A percentile compares a stretch with the other conserved stretches of the same genome.
Conservation (phyloP, 2,797 vertebrate species). For the Spinus pinus region DNA sequence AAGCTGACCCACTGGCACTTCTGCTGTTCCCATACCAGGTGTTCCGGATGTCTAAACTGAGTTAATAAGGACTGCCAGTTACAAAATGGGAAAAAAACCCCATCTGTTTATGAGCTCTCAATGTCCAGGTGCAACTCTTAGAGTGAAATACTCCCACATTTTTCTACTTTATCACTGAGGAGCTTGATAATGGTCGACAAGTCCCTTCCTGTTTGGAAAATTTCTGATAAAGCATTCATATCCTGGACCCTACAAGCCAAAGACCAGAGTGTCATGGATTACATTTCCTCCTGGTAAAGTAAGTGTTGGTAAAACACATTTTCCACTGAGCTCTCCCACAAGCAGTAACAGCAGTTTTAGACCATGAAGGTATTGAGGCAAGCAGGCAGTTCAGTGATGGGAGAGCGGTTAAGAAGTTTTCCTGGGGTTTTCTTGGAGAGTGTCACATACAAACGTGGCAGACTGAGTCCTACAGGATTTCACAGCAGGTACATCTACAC, state of each 20-base stretch:
- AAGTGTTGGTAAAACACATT: background rate
- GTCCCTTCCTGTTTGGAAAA: slow-evolving; percentile 53
- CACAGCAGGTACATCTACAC: background rate
- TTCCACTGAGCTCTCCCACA: background rate
- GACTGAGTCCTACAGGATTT: background rate
- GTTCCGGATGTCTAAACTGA: background rate
- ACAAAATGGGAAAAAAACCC: background rate
- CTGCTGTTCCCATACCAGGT: background rate
- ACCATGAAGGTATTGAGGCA: background rate
- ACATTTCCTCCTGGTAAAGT: background rate
- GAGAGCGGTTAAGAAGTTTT: background rate
- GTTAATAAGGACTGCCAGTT: background rate
- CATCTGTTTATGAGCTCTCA: slow-evolving; percentile 36
- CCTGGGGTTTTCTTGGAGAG: background rate
- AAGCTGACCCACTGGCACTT: background rate
- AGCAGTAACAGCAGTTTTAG: background rate
- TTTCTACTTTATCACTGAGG: slow-evolving; percentile 35
- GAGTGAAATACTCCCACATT: slow-evolving; percentile 18
- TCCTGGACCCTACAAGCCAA: slow-evolving; percentile 9
- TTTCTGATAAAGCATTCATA: slow-evolving; percentile 52
- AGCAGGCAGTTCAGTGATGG: background rate
- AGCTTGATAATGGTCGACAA: background rate
- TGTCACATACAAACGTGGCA: background rate
- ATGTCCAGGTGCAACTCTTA: slow-evolving; percentile 21
- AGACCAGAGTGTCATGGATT: slow-evolving; percentile 4